A percentile compares a stretch with the other conserved stretches of the same genome.
Evolutionary conservation across 1,140 invertebrate genomes (phyloP).

Genomic region (Elymnias hypermnestra): DNA sequence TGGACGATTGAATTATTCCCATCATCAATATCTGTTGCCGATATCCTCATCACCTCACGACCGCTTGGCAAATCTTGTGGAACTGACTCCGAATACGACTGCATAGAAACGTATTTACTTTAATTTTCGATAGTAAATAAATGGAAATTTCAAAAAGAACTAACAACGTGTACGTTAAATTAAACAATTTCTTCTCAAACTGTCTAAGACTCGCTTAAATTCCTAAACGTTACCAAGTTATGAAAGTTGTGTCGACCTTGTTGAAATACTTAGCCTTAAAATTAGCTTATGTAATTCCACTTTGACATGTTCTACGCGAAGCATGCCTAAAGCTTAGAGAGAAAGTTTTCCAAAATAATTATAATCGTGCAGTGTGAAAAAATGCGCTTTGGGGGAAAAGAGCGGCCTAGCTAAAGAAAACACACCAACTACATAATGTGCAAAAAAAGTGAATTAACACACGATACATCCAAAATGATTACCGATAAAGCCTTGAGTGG

Average conservation of each 20-base stretch:
- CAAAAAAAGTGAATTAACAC: slow-evolving; percentile 71
- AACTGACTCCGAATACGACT: slow-evolving; percentile 85
- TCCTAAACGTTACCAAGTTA: slow-evolving; percentile 4
- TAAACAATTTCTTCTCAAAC: background rate
- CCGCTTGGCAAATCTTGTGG: slow-evolving; percentile 82
- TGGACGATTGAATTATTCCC: slow-evolving; percentile 88
- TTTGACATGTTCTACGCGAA: slow-evolving; percentile 67
- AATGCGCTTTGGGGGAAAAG: slow-evolving; percentile 67
- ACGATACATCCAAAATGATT: slow-evolving; percentile 60
- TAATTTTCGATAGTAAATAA: background rate
- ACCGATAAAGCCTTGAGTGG: slow-evolving; percentile 71
- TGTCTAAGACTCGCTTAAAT: slow-evolving; percentile 2
- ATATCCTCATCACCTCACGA: slow-evolving; percentile 90
- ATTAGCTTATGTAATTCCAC: slow-evolving; percentile 34
- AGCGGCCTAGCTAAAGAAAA: slow-evolving; percentile 73
- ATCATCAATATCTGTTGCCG: slow-evolving; percentile 92
- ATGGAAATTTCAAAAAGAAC: too few relatives aligned
- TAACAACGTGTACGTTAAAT: too few relatives aligned
- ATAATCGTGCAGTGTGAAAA: slow-evolving; percentile 74
- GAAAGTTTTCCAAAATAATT: slow-evolving; percentile 69
- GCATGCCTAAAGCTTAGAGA: slow-evolving; percentile 73
- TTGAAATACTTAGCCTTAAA: slow-evolving; percentile 21
- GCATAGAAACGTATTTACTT: slow-evolving; percentile 35
- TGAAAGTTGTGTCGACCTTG: slow-evolving; percentile 6
- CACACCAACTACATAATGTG: slow-evolving; percentile 71